Conservation (phyloP, 2,113 vertebrate genomes). For the Cisticola juncidis region DNA sequence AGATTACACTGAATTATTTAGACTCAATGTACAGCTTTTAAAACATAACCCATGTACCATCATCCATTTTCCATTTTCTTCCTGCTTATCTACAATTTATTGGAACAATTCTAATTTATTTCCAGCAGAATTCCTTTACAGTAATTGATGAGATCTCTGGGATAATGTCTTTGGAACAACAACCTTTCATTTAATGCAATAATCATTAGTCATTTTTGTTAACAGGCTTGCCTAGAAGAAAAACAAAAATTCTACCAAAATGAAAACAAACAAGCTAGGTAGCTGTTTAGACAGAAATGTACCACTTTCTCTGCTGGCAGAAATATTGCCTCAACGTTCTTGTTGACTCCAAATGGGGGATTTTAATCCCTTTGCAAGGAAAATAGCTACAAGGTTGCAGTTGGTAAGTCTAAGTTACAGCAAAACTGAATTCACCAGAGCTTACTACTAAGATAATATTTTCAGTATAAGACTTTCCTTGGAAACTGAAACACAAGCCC, state of each 20-base stretch:
- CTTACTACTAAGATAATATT: neutral
- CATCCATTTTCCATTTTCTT: slow-evolving; percentile 4
- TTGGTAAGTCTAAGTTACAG: neutral
- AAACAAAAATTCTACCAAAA: neutral
- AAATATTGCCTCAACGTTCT: neutral
- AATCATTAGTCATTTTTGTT: slow-evolving; percentile 12
- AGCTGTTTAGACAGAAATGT: neutral
- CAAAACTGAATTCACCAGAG: too few species aligned
- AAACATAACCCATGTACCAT: neutral
- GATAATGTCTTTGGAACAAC: slow-evolving; percentile 41
- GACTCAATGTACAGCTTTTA: slow-evolving; percentile 51
- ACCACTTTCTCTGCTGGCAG: neutral
- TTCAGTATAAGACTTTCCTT: neutral
- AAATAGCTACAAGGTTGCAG: neutral
- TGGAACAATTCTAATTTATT: neutral
- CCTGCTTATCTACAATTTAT: neutral
- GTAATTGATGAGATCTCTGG: neutral
- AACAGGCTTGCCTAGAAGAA: neutral
- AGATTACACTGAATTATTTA: slow-evolving; percentile 62
- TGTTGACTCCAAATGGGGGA: neutral
- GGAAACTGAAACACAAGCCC: neutral
- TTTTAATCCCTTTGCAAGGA: neutral
- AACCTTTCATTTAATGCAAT: neutral
- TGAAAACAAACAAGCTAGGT: neutral
- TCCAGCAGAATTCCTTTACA: slow-evolving; percentile 24